These are phyloP conservation scores for Hemistola chrysoprasaria DNA, from an alignment of 2,888 invertebrate species.

Conservation along the genomic window DNA sequence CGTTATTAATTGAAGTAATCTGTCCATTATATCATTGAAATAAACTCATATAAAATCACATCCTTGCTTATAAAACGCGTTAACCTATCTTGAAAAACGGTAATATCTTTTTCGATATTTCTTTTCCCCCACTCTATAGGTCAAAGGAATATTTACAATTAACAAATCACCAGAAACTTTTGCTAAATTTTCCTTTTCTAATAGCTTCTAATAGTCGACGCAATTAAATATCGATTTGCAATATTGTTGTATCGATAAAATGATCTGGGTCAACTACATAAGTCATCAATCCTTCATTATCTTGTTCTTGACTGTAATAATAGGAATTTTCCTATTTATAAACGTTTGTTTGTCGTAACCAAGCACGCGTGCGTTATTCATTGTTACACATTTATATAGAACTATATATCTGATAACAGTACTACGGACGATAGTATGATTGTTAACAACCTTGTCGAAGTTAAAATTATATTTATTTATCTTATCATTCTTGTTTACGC, in stretches of 20 bases:
- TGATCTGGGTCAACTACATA: constrained; percentile 59
- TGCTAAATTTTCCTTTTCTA: constrained; percentile 72
- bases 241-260: constrained; percentile 53
- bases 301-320: constrained; percentile 51
- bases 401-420: constrained; percentile 36
- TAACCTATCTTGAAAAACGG: too few relatives aligned
- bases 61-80: too few relatives aligned
- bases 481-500: neutral
- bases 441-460: neutral
- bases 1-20: too few relatives aligned
- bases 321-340: constrained; percentile 77
- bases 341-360: constrained; percentile 48
- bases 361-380: constrained; percentile 47
- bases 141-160: constrained; percentile 54
- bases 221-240: constrained; percentile 69
- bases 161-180: constrained; percentile 38
- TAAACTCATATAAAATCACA: too few relatives aligned
- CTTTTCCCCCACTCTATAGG: constrained; percentile 14
- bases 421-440: constrained; percentile 1
- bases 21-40: too few relatives aligned
- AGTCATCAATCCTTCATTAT: constrained; percentile 51
- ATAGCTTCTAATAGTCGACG: constrained; percentile 52
- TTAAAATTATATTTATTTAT: neutral
- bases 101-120: neutral
- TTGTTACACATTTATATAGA: constrained; percentile 43